Evolutionary conservation across 92 coral and sea anemone species (phyloP), one percentile per base, ranked within the genome.

Genomic region (Actinostola sp.): DNA sequence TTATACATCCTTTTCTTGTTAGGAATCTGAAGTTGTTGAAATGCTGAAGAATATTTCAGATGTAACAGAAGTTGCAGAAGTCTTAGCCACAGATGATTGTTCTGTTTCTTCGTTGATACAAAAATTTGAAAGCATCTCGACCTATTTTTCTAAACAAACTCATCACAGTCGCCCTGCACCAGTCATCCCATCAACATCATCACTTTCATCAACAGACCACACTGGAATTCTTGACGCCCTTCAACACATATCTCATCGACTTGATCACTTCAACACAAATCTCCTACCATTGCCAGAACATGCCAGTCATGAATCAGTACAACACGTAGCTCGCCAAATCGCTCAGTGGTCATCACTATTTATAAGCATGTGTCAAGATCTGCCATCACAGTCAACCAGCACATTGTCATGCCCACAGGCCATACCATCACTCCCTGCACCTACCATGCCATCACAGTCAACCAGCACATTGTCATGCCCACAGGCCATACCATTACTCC

Each of bases 341-440:
- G 0, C 36, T 10, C 27, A 58, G 23, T 58, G 64, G 64, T 58
- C 64, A 58, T 58, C 64, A 25, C 19, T 58, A 6, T 58, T 58
- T 26, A 28, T 58, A 11, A 1, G 1, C 64, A 58, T 58, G 64
- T 7, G 10, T 30, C 35, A 29, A 14, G 38, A 30, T 6, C 2
- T 7, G 1, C 27, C 64, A 58, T 29, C 39, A 4, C 29, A 6
- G 29, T 54, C 61, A 2, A 46, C 53, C n/a, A n/a, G n/a, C n/a
- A n/a, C n/a, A n/a, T n/a, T n/a, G n/a, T n/a, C n/a, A n/a, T n/a
- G n/a, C n/a, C n/a, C n/a, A n/a, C n/a, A n/a, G n/a, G n/a, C n/a
- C n/a, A n/a, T n/a, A n/a, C n/a, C n/a, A n/a, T n/a, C n/a, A n/a
- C n/a, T n/a, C n/a, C n/a, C n/a, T n/a, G n/a, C n/a, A n/a, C n/a